These are phyloP conservation scores for Megalopta genalis DNA, from an alignment of 1,140 invertebrate species.

Conservation along the genomic window DNA sequence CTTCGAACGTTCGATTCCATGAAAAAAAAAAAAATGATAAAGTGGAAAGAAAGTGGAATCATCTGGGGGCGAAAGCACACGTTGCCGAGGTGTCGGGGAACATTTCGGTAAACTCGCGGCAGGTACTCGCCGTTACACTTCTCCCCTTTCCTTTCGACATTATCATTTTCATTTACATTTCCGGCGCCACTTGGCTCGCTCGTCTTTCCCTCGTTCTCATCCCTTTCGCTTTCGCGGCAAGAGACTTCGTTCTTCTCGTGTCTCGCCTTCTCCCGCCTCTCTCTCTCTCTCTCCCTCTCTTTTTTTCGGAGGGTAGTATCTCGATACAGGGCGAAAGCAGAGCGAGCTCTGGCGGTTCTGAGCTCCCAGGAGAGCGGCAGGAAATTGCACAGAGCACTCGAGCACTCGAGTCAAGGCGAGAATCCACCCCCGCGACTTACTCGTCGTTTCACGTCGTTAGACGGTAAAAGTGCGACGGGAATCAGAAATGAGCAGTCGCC, in stretches of 20 bases:
- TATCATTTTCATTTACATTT: constrained; percentile 58
- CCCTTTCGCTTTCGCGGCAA: background rate
- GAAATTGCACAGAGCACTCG: constrained; percentile 42
- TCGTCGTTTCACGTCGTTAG: constrained; percentile 36
- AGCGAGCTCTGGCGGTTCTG: background rate
- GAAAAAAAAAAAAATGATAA: too few species aligned
- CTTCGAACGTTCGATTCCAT: background rate
- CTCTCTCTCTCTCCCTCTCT: too few species aligned
- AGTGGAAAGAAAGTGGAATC: too few species aligned
- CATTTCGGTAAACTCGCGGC: constrained; percentile 7
- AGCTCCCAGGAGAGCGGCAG: constrained; percentile 12
- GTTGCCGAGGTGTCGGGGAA: background rate
- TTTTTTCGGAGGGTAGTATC: background rate
- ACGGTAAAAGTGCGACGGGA: constrained; percentile 43
- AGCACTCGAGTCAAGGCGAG: constrained; percentile 19
- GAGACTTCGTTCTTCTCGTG: background rate
- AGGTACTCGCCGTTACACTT: constrained; percentile 11
- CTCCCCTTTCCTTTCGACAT: constrained; percentile 18
- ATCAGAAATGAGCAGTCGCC: constrained; percentile 34
- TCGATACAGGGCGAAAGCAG: constrained; percentile 7
- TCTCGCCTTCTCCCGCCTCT: too few species aligned
- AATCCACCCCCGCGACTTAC: background rate
- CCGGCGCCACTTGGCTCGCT: background rate
- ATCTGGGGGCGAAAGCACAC: background rate
- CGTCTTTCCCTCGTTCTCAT: background rate